Evolutionary conservation across 2,888 invertebrate genomes (phyloP), one percentile per base, ranked within the genome.

Genomic region (Portevinia maculata): DNA sequence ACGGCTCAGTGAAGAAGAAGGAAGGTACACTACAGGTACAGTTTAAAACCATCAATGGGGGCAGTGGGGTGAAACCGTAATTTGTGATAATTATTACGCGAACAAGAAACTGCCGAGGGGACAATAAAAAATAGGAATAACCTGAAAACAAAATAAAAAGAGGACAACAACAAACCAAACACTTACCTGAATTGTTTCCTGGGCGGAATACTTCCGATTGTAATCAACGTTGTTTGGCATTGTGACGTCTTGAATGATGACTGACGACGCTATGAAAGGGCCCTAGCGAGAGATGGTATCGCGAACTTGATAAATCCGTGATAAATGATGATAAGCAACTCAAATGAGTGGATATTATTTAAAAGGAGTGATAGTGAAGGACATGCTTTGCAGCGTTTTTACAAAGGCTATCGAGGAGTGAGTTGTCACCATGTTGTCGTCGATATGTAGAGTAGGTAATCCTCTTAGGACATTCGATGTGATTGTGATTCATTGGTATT

Each of bases 111-210:
- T 55, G 74, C 34, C 17, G 30, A 64, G 37, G 46, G 59, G 39
- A 21, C 39, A 67, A 53, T 52, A 67, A 67, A 71, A 74, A 67
- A 67, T 48, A 64, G 55, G 73, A 84, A 73, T 6, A 15, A 39
- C 1, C 39, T 39, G 1, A 15, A 19, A 78, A 70, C 69, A 52
- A 70, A 55, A 69, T 62, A 41, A 41, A 48, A 4, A 53, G 52
- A 44, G 48, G 70, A 28, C 64, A 44, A 55, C 44, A 64, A 62
- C 57, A 79, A 53, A 62, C 64, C 55, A 64, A 67, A 67, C 86
- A 89, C 90, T 89, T 88, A 90, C 90, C 90, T 90, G 90, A 86
- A 90, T 90, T 85, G 90, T 90, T 90, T 90, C 90, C 88, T 90
- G 90, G 79, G 90, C 90, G 85, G 90, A 89, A 86, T 90, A 90